A percentile compares a stretch with the other conserved stretches of the same genome.
phyloP scores from a whole-genome alignment of 2,888 invertebrate genomes.

The Nomada fabriciana region DNA sequence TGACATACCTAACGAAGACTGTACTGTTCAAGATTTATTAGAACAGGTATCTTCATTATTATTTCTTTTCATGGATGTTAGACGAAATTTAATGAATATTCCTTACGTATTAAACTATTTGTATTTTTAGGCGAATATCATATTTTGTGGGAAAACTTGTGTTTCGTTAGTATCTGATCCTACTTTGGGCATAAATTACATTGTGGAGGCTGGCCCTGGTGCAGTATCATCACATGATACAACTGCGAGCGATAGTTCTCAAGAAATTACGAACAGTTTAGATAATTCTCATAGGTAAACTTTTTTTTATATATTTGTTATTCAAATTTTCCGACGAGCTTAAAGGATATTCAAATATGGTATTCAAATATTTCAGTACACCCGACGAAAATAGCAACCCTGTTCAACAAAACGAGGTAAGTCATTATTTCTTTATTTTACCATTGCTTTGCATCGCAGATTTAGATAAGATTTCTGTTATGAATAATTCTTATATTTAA shows the following conservation, averaged over 20 bases:
- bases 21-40: constrained; percentile 92
- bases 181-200: constrained; percentile 91
- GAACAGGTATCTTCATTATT: constrained; percentile 88
- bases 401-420: constrained; percentile 74
- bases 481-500: background rate
- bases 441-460: background rate
- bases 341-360: background rate
- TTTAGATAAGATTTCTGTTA: background rate
- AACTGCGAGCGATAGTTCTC: constrained; percentile 61
- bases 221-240: constrained; percentile 53
- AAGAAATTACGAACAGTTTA: constrained; percentile 48
- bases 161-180: constrained; percentile 91
- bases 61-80: background rate
- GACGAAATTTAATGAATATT: constrained; percentile 38
- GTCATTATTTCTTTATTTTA: constrained; percentile 16
- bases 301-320: background rate
- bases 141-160: constrained; percentile 89
- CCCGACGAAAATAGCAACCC: constrained; percentile 78
- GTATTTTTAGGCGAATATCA: constrained; percentile 87
- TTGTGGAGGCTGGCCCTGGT: constrained; percentile 89
- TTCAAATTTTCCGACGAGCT: background rate
- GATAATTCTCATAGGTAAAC: constrained; percentile 55
- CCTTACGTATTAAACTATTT: background rate
- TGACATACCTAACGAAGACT: constrained; percentile 92
- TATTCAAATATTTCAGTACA: constrained; percentile 61